A percentile compares a stretch with the other conserved stretches of the same genome.
Evolutionary conservation across 2,113 vertebrate species (phyloP).

Genomic region (Platycercus adscitus): DNA sequence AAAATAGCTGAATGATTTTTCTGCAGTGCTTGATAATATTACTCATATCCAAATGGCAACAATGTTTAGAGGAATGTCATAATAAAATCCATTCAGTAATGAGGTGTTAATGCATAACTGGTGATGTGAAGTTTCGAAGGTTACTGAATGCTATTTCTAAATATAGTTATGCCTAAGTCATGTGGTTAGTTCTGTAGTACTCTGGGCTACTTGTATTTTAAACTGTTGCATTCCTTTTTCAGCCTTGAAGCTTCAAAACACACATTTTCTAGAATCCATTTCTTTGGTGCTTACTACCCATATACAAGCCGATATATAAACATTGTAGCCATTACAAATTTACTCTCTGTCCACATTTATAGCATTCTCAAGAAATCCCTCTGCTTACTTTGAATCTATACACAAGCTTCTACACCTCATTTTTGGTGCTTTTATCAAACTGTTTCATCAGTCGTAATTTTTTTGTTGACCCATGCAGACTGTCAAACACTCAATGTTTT

Average conservation of each 20-base stretch:
- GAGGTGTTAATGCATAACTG: not conserved
- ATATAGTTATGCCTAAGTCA: not conserved
- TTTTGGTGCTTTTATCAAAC: not conserved
- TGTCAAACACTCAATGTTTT: not conserved
- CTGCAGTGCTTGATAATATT: not conserved
- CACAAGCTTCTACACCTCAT: not conserved
- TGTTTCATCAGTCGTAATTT: not conserved
- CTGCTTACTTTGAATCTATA: not conserved
- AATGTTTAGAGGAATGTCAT: not conserved
- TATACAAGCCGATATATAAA: not conserved
- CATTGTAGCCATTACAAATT: not conserved
- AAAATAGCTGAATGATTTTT: not conserved
- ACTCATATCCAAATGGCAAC: slow-evolving; percentile 9
- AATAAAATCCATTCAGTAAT: slow-evolving; percentile 8
- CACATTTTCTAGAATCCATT: fast-evolving
- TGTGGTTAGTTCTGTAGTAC: not conserved
- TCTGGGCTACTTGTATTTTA: not conserved
- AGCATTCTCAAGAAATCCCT: not conserved
- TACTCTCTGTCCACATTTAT: not conserved
- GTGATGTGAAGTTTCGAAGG: not conserved
- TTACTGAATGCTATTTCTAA: not conserved
- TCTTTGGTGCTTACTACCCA: not conserved
- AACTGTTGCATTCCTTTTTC: not conserved
- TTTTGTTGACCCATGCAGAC: not conserved
- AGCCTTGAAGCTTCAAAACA: not conserved